Base-by-base conservation (phyloP, 2,888 invertebrate genomes). In the Sylvicola cinctus region DNA sequence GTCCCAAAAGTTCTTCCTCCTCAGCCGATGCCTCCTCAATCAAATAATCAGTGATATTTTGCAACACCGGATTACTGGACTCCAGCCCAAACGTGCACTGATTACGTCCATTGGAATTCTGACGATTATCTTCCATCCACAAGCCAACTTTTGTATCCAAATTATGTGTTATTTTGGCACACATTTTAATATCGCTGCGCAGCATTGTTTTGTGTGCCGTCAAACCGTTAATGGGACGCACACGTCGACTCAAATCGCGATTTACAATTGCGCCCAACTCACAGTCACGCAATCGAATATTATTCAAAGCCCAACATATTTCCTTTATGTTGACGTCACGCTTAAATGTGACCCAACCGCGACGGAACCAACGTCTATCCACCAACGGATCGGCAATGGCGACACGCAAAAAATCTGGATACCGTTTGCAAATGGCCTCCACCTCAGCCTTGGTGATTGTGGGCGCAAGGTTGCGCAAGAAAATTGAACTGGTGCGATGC, bases 11-110 rank as follows among this genome's bases (percentile, higher is more conserved):
- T 52, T 93, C 95, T 44, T 98, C 96, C 50, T 98, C 98, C 57
- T 99, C 98, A 0, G 91, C 95, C 4, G 87, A 90, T 1, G 91
- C 93, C 59, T 98, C 98, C 55, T 98, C 96, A 41, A 98, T 95
- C 34, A 96, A 61, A 53, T 88, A 95, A 52, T 98, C 95, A 0
- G 95, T 93, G 44, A 98, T 95, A 52, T 95, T 93, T 51, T 88
- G 81, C 39, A 98, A 61, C 5, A 96, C 79, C 0, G 96, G 96
- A 61, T 96, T 96, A 45, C 74, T 76, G 0, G 84, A 80, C 32
- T 74, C 71, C 28, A 84, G 63, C 29, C 79, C 81, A 48, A 71
- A 74, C 11, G 46, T 40, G 14, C 44, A 40, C 20, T n/a, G 28
- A 25, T 38, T 36, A 11, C 40, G 39, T 37, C 41, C 4, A 34